These are phyloP conservation scores for Pitangus sulphuratus DNA, from an alignment of 2,797 vertebrate species.

Conservation along the genomic window DNA sequence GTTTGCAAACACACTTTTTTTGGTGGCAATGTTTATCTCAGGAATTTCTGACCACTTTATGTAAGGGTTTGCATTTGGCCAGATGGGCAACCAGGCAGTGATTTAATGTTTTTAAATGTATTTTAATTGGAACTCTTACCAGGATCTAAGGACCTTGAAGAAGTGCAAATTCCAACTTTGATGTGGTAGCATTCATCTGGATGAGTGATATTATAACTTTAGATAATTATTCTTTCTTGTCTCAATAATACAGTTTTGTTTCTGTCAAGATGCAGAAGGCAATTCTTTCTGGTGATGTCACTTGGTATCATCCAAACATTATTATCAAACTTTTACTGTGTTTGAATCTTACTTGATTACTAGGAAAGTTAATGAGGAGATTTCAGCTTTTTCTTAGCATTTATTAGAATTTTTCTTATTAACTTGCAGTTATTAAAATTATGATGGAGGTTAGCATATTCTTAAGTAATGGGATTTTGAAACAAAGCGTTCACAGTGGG, in stretches of 20 bases:
- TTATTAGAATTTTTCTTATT: background rate
- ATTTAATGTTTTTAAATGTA: background rate
- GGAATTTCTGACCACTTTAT: background rate
- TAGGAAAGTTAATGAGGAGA: background rate
- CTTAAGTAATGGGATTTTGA: background rate
- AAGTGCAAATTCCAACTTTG: background rate
- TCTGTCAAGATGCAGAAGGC: background rate
- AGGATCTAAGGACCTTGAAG: background rate
- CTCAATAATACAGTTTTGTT: background rate
- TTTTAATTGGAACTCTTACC: background rate
- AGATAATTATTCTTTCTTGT: background rate
- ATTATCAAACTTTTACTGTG: background rate
- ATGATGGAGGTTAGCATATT: background rate
- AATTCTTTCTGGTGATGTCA: background rate
- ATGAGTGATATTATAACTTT: background rate
- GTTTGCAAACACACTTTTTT: background rate
- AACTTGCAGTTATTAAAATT: background rate
- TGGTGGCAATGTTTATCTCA: background rate
- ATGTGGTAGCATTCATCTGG: background rate
- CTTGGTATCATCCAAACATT: background rate
- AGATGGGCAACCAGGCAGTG: fast-evolving
- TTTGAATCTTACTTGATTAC: background rate
- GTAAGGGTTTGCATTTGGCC: background rate
- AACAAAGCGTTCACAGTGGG: background rate
- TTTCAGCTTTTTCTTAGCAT: background rate